These are phyloP conservation scores for Myopa testacea DNA, from an alignment of 2,888 invertebrate genomes.

Conservation along the genomic window DNA sequence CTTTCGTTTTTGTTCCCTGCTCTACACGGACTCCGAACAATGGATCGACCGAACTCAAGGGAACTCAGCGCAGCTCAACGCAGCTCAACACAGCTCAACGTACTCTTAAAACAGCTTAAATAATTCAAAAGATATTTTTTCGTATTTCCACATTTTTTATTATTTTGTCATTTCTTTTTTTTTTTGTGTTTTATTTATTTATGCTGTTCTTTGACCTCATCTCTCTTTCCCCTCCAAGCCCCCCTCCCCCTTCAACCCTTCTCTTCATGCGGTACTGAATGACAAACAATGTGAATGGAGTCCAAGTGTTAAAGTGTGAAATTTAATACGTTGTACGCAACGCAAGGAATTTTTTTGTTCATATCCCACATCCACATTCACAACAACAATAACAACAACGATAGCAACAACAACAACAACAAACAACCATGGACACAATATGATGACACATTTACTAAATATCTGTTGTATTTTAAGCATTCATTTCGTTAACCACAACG, in stretches of 20 bases:
- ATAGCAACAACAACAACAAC: slow-evolving; percentile 5
- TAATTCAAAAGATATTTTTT: slow-evolving; percentile 15
- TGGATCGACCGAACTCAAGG: no score
- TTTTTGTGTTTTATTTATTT: background rate
- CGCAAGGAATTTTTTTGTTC: slow-evolving; percentile 22
- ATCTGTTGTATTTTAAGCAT: slow-evolving; percentile 16
- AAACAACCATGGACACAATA: background rate
- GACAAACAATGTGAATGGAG: slow-evolving; percentile 19
- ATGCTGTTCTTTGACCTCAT: background rate
- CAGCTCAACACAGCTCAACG: no score
- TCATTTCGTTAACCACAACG: slow-evolving; percentile 28
- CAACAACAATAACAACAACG: slow-evolving; percentile 12
- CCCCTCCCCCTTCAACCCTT: no score
- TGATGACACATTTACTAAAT: slow-evolving; percentile 27
- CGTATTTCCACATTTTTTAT: background rate
- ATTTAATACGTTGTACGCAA: slow-evolving; percentile 38
- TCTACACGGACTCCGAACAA: no score
- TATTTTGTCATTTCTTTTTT: background rate
- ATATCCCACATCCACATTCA: background rate
- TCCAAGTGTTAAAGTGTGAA: slow-evolving; percentile 45
- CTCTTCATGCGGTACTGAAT: background rate
- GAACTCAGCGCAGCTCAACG: no score
- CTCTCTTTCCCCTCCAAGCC: background rate
- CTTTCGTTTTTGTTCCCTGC: no score
- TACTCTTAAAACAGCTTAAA: slow-evolving; percentile 8